These are phyloP conservation scores for Pseudomugil tenellus DNA, from an alignment of 2,797 vertebrate genomes.

Conservation along the genomic window DNA sequence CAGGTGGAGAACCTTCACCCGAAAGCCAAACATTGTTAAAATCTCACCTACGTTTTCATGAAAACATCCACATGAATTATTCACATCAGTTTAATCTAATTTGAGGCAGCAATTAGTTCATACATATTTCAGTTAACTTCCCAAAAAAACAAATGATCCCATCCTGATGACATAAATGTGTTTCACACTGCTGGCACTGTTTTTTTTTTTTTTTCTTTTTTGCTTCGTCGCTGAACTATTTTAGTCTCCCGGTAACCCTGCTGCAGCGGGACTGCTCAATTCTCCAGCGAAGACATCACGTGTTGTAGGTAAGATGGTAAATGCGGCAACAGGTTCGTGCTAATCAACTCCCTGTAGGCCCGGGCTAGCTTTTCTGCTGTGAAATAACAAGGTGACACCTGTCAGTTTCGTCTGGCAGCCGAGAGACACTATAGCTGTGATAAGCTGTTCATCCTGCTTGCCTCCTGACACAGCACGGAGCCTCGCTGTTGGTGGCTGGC, in stretches of 20 bases:
- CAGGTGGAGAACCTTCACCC: neutral
- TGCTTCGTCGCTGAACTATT: slow-evolving; percentile 54
- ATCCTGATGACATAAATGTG: slow-evolving; percentile 42
- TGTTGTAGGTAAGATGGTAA: slow-evolving; percentile 52
- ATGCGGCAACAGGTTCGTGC: slow-evolving; percentile 61
- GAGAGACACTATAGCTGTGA: slow-evolving; percentile 29
- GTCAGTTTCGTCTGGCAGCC: slow-evolving; percentile 59
- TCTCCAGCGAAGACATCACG: slow-evolving; percentile 45
- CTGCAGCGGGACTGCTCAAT: slow-evolving; percentile 41
- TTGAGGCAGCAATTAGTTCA: slow-evolving; percentile 17
- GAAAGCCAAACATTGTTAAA: neutral
- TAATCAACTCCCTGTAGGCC: slow-evolving; percentile 72
- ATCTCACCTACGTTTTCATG: slow-evolving; percentile 4
- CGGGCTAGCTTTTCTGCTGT: slow-evolving; percentile 21
- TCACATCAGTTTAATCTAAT: slow-evolving; percentile 21
- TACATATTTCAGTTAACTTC: slow-evolving; percentile 12
- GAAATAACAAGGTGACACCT: slow-evolving; percentile 76
- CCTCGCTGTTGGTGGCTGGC: slow-evolving; percentile 36
- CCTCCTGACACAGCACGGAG: slow-evolving; percentile 34
- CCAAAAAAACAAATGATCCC: slow-evolving; percentile 30
- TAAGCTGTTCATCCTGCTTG: slow-evolving; percentile 47
- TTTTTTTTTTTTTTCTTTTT: slow-evolving; percentile 6
- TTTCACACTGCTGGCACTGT: slow-evolving; percentile 38
- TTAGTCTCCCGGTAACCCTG: slow-evolving; percentile 47
- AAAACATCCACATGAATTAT: neutral